Evolutionary conservation across 1,140 invertebrate species (phyloP).

Genomic region (Sycobia sp.): DNA sequence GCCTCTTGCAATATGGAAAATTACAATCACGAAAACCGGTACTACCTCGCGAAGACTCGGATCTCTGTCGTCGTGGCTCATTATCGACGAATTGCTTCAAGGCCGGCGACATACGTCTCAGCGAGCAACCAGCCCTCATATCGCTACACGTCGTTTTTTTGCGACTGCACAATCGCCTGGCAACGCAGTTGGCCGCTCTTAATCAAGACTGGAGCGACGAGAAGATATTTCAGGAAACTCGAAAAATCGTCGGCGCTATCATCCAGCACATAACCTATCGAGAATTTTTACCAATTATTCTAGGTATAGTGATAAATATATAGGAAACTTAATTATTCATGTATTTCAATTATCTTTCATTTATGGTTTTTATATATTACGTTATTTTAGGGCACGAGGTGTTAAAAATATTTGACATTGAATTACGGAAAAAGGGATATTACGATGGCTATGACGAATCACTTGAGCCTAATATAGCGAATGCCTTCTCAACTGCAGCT

Average conservation of each 20-base stretch:
- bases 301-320: conserved; percentile 72
- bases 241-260: conserved; percentile 80
- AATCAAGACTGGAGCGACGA: conserved; percentile 90
- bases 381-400: conserved; percentile 71
- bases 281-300: conserved; percentile 84
- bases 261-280: conserved; percentile 88
- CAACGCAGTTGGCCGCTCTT: conserved; percentile 73
- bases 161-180: conserved; percentile 88
- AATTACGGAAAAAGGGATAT: conserved; percentile 67
- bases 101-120: conserved; percentile 80
- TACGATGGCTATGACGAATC: conserved; percentile 77
- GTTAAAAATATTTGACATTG: conserved; percentile 73
- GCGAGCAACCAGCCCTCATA: conserved; percentile 86
- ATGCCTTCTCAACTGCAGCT: conserved; percentile 93
- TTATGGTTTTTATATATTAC: too few relatives aligned
- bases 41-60: conserved; percentile 59
- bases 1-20: conserved; percentile 72
- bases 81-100: conserved; percentile 72
- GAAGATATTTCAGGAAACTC: conserved; percentile 84
- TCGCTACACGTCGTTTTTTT: conserved; percentile 88
- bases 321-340: too few relatives aligned
- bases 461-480: conserved; percentile 85
- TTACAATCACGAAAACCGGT: conserved; percentile 65
- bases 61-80: conserved; percentile 71
- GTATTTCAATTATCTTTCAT: too few relatives aligned